Percentiles rank a stretch among this genome's conserved stretches.
Conservation (phyloP, 2,797 vertebrate species). For the Myripristis jacobus region DNA sequence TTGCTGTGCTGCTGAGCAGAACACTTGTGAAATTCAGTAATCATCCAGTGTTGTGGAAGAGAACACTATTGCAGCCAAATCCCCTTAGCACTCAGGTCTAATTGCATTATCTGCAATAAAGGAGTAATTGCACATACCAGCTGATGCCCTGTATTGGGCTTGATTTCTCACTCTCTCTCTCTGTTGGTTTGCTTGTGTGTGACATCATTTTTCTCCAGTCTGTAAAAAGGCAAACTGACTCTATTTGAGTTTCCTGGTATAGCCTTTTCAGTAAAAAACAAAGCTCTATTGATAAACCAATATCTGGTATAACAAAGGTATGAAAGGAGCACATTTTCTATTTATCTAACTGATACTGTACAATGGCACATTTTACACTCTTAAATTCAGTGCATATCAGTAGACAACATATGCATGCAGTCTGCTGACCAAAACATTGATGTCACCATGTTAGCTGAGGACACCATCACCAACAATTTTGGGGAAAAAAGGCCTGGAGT, state of each 20-base stretch:
- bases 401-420: not conserved
- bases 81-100: constrained; percentile 73
- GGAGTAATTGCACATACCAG: constrained; percentile 70
- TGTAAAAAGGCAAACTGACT: no score
- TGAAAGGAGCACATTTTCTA: constrained; percentile 24
- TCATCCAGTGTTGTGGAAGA: constrained; percentile 68
- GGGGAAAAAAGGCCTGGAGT: no score
- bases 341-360: constrained; percentile 7
- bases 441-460: not conserved
- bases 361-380: not conserved
- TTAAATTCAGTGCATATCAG: no score
- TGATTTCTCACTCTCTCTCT: constrained; percentile 18
- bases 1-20: constrained; percentile 64
- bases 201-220: no score
- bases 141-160: constrained; percentile 59
- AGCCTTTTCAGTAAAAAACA: no score
- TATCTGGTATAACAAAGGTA: not conserved
- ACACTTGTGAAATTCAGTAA: constrained; percentile 64
- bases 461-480: no score
- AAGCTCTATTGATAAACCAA: no score
- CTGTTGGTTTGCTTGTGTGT: no score
- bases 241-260: no score
- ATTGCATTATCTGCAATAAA: constrained; percentile 76
- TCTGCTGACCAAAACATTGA: constrained; percentile 1
- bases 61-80: constrained; percentile 66